Base-by-base conservation (phyloP, 2,797 vertebrate species). In the Falco columbarius region DNA sequence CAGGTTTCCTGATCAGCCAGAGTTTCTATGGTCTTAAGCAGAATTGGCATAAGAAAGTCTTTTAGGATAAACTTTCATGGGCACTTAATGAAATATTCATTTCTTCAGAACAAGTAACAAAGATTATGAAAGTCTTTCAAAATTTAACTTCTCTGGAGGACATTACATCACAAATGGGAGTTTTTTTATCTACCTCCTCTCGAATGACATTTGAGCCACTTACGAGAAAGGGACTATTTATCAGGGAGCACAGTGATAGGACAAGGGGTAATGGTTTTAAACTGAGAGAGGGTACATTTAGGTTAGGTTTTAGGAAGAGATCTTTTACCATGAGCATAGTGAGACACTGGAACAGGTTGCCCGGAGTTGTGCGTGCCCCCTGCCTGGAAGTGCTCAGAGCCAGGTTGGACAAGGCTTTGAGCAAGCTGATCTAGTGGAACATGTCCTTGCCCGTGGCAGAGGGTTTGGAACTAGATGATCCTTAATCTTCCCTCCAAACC, bases 381-480 rank as follows among this genome's bases (percentile, higher is more conserved):
- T 27, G 7, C 9, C 22, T 61, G 38, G 40, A 59, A 40, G 1
- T 34, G 23, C 38, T 55, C 17, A 51, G 55, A 24, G 7, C 6
- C 22, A 84, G 27, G 3, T 5, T 71, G 24, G 22, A 46, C 11
- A 19, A 3, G 9, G 18, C 1, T 22, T 55, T 59, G 34, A 68
- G 40, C 17, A n/a, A 6, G 6, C 21, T 56, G 10, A 2, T 47
- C 26, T 42, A 38, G 23, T 71, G 34, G 8, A 24, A 12, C 14
- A 3, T 56, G 8, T 34, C 21, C 5, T 17, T 32, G 15, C 8
- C 8, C 23, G 22, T 34, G 18, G 27, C 22, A 46, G 15, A 2
- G 6, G 1, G 1, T 0, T 4, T 38, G 27, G 20, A 76, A 76
- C 3, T 38, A 18, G 5, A 6, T 34, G 20, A 14, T 22, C 7